phyloP scores from a whole-genome alignment of 2,888 invertebrate genomes.

The Zygaena filipendulae region DNA sequence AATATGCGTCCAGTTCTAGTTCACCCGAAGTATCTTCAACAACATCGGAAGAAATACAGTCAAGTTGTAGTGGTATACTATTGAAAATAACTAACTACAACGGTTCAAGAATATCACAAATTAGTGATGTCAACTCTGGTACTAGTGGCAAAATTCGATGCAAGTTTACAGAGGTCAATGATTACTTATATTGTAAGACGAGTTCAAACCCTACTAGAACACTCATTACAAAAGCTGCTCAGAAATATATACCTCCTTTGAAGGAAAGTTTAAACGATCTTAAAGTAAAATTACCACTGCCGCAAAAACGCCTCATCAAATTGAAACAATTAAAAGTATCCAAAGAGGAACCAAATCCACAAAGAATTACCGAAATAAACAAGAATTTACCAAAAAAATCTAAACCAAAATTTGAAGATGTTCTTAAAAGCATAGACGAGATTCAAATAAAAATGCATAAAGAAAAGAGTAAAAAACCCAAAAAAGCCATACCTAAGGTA shows the following conservation, averaged over 20 bases:
- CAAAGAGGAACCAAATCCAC: slow-evolving; percentile 39
- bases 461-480: slow-evolving; percentile 43
- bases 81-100: slow-evolving; percentile 54
- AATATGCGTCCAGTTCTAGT: slow-evolving; percentile 29
- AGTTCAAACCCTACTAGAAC: slow-evolving; percentile 33
- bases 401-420: slow-evolving; percentile 64
- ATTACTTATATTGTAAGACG: slow-evolving; percentile 29
- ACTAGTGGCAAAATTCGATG: slow-evolving; percentile 27
- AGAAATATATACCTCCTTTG: slow-evolving; percentile 62
- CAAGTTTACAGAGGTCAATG: slow-evolving; percentile 44
- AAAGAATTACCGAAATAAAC: slow-evolving; percentile 21
- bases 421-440: slow-evolving; percentile 61
- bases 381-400: slow-evolving; percentile 36
- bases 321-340: slow-evolving; percentile 49
- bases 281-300: slow-evolving; percentile 54
- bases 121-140: slow-evolving; percentile 30
- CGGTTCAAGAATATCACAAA: slow-evolving; percentile 44
- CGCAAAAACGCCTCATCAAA: slow-evolving; percentile 48
- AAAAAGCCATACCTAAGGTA: slow-evolving; percentile 53
- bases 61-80: slow-evolving; percentile 41
- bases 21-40: slow-evolving; percentile 61
- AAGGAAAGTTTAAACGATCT: slow-evolving; percentile 45
- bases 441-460: slow-evolving; percentile 51
- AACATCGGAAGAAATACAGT: slow-evolving; percentile 51
- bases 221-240: slow-evolving; percentile 57